These are phyloP conservation scores for Microcebus griseorufus DNA, from an alignment of 2,113 vertebrate species.

Conservation along the genomic window DNA sequence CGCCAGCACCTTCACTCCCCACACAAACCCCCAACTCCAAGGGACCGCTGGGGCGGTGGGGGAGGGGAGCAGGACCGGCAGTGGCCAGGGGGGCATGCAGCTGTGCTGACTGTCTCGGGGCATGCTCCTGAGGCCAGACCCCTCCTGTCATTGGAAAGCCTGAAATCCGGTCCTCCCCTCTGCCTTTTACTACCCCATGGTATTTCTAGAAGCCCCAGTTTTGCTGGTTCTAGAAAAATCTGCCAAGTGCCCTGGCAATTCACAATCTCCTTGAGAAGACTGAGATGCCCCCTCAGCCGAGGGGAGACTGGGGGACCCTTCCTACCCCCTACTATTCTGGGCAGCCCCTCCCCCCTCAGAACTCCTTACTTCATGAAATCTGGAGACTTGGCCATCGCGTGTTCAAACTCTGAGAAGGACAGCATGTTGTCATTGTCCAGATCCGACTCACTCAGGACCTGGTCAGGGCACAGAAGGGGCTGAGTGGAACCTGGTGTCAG, in stretches of 20 bases:
- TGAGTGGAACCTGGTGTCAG: neutral
- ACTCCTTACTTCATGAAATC: conserved; percentile 81
- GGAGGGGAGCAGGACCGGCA: no score
- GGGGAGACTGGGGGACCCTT: neutral
- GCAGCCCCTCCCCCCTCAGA: neutral
- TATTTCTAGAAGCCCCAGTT: neutral
- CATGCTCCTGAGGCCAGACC: neutral
- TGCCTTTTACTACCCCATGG: neutral
- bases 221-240: neutral
- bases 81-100: neutral
- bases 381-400: conserved; percentile 73
- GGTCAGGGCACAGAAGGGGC: rapidly evolving
- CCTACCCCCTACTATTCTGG: neutral
- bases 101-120: rapidly evolving
- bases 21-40: neutral
- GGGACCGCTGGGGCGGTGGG: neutral
- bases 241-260: neutral
- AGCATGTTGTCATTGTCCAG: conserved; percentile 81
- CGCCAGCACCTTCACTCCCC: neutral
- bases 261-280: neutral
- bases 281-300: neutral
- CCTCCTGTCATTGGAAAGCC: rapidly evolving
- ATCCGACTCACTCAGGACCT: conserved; percentile 77
- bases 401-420: conserved; percentile 80
- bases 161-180: no score